These are phyloP conservation scores for Gymnopithys bicolor DNA, from an alignment of 2,797 vertebrate genomes.

Conservation along the genomic window DNA sequence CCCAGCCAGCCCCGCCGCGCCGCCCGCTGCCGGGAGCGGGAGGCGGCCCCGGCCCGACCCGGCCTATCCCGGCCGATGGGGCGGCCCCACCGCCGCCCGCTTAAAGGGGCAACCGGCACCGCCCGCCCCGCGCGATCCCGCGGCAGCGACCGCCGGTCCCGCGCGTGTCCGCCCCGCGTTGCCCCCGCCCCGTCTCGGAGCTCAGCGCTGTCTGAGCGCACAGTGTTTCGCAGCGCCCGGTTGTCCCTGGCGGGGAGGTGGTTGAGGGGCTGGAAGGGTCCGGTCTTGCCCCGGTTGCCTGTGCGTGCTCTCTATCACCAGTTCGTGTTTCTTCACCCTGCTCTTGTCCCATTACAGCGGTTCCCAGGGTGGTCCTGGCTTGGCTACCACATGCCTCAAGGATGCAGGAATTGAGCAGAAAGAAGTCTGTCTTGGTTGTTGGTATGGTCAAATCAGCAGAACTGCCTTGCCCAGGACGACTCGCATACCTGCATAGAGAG, in stretches of 20 bases:
- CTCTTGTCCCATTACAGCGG: fast-evolving
- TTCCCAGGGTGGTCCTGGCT: fast-evolving
- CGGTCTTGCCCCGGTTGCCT: background rate
- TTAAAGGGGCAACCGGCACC: conserved; percentile 31
- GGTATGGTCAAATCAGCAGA: fast-evolving
- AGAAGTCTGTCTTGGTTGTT: background rate
- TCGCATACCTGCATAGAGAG: background rate
- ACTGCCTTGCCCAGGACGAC: background rate
- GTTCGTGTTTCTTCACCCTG: background rate
- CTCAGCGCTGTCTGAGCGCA: background rate
- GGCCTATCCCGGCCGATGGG: conserved; percentile 37
- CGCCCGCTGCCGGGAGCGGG: conserved; percentile 20
- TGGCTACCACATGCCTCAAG: fast-evolving
- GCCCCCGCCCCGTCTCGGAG: background rate
- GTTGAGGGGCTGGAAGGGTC: background rate
- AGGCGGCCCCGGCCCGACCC: background rate
- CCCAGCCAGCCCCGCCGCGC: background rate
- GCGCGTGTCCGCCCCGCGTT: too few species aligned
- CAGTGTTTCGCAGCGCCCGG: background rate
- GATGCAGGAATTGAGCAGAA: background rate
- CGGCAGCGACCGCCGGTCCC: too few species aligned
- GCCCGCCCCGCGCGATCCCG: background rate
- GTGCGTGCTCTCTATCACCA: background rate
- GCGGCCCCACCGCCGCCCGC: background rate
- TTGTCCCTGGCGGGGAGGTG: background rate